Base-by-base conservation (phyloP, 2,888 invertebrate genomes). In the Volucella inanis region DNA sequence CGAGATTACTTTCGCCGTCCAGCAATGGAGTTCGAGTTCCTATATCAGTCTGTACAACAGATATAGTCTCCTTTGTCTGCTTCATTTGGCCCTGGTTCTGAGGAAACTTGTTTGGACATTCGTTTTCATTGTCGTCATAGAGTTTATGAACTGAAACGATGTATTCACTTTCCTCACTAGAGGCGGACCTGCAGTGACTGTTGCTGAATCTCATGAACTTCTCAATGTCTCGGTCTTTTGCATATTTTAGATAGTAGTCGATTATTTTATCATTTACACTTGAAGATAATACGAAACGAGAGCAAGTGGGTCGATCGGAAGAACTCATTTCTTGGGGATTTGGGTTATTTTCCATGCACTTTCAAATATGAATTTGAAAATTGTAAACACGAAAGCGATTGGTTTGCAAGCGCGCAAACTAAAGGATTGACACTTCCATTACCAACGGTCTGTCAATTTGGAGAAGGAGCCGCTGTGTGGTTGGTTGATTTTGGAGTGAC, bases 161-260 rank as follows among this genome's bases (percentile, higher is more conserved):
- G 14, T 18, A 41, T 50, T 85, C 72, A 55, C 43, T 64, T 10
- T 81, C 72, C 8, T 72, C 81, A 14, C 72, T 81, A 0, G 81
- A 85, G 39, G 11, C 22, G 2, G 71, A 71, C 22, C 55, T 64
- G 64, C 87, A 79, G 59, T 86, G 50, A 64, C 57, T 85, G n/a
- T 70, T 62, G 31, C 75, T 84, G 0, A 90, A 78, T 0, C 89
- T 94, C 91, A 96, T 94, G 90, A 94, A 96, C 88, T 95, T 95
- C 77, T 95, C 94, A 87, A 96, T 92, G 89, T 95, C 94, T 43
- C 94, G 92, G 88, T 94, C 94, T 87, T 94, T 94, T 1, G 95
- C 94, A 91, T 94, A 95, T 89, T 94, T 94, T 88, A 94, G 93
- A 89, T 94, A 96, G 90, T 96, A 96, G 89, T 95, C 94, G 88